Evolutionary conservation across 1,140 invertebrate genomes (phyloP).

Genomic region (Hyphantria cunea): DNA sequence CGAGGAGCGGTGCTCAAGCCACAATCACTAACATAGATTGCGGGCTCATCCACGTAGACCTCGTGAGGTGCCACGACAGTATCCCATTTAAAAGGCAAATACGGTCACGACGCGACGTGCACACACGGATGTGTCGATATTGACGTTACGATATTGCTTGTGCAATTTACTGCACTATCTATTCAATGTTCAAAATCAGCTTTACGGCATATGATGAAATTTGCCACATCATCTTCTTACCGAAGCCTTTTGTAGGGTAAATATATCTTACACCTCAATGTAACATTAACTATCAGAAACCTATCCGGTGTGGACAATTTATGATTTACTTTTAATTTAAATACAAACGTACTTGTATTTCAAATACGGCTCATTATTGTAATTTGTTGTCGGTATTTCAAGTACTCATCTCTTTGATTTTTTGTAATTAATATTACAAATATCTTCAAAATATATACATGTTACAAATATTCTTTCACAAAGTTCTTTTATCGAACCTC

Average conservation of each 20-base stretch:
- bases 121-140: conserved; percentile 57
- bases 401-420: too few relatives aligned
- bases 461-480: too few relatives aligned
- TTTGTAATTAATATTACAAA: too few relatives aligned
- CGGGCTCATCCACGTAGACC: conserved; percentile 55
- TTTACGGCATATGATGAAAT: background rate
- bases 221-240: background rate
- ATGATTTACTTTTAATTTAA: too few relatives aligned
- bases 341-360: too few relatives aligned
- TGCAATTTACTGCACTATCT: conserved; percentile 34
- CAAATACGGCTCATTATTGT: too few relatives aligned
- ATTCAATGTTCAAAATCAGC: conserved; percentile 1
- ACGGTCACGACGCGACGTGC: conserved; percentile 65
- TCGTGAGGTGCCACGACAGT: conserved; percentile 64
- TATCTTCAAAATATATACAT: too few relatives aligned
- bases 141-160: conserved; percentile 32
- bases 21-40: conserved; percentile 66
- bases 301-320: too few relatives aligned
- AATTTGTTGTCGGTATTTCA: too few relatives aligned
- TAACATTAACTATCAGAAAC: too few relatives aligned
- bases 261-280: too few relatives aligned
- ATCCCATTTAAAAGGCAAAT: conserved; percentile 72
- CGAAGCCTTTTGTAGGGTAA: background rate
- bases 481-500: too few relatives aligned
- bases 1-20: conserved; percentile 29